These are phyloP conservation scores for Hydropotes inermis DNA, from an alignment of 2,113 vertebrate species.

Conservation along the genomic window DNA sequence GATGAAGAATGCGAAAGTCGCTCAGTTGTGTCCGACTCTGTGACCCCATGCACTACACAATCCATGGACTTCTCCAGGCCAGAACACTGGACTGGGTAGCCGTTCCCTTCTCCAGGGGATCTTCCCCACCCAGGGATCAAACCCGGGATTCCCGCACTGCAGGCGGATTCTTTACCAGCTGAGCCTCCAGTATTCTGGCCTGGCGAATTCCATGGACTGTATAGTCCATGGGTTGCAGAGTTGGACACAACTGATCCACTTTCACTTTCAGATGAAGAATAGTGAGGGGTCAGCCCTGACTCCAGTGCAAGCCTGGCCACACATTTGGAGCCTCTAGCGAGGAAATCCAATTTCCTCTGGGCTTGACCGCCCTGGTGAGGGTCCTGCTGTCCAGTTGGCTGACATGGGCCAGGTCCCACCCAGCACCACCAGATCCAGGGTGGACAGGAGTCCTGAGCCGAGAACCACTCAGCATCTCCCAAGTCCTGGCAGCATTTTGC, in stretches of 20 bases:
- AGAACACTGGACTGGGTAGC: background rate
- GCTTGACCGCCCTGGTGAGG: background rate
- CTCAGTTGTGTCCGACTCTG: background rate
- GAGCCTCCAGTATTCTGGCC: background rate
- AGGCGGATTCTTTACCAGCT: background rate
- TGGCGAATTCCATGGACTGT: background rate
- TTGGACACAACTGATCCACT: background rate
- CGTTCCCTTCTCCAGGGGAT: background rate
- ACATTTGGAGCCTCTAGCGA: background rate
- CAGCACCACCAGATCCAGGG: background rate
- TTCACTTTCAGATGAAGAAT: background rate
- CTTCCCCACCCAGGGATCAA: background rate
- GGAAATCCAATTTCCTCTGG: background rate
- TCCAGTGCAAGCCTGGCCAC: background rate
- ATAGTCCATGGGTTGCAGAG: background rate
- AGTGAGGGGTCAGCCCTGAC: background rate
- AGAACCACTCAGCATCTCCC: background rate
- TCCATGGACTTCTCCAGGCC: background rate
- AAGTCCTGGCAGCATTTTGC: background rate
- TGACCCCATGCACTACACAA: background rate
- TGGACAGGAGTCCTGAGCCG: background rate
- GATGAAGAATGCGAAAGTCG: background rate
- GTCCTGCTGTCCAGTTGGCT: background rate
- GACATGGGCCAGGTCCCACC: background rate
- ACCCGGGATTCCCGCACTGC: background rate